Conservation (phyloP, 2,113 vertebrate species). For the Mirza zaza region DNA sequence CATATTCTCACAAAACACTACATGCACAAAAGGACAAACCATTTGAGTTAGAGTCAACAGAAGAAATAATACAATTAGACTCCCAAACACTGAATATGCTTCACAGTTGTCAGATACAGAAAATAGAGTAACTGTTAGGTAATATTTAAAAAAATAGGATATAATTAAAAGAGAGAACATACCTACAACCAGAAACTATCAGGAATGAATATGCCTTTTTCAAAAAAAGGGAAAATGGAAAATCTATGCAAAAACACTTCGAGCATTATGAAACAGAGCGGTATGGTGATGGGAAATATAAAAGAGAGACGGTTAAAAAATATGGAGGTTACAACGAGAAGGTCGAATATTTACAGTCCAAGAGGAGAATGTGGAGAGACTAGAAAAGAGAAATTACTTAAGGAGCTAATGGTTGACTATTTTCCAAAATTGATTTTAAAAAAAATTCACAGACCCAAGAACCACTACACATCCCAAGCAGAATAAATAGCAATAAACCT, state of each 20-base stretch:
- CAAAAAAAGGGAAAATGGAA: fast-evolving
- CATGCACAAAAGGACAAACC: neutral
- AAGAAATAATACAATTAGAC: neutral
- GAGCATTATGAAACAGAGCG: neutral
- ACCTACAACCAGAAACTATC: no score
- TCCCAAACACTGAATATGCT: neutral
- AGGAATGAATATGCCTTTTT: neutral
- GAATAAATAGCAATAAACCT: neutral
- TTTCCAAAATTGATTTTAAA: neutral
- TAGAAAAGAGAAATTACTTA: neutral
- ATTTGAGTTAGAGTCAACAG: neutral
- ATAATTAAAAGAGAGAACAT: neutral
- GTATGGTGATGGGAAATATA: neutral
- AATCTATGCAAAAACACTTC: neutral
- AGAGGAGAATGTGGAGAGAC: neutral
- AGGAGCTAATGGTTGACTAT: neutral
- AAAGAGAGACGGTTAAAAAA: neutral
- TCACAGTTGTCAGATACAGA: neutral
- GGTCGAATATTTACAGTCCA: neutral
- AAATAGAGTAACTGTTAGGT: neutral
- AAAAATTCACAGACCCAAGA: neutral
- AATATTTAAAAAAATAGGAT: neutral
- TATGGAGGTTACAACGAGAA: neutral
- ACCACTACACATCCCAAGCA: neutral
- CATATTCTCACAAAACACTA: neutral